Base-by-base conservation (phyloP, 2,888 invertebrate species). In the Antheraea assamensis region DNA sequence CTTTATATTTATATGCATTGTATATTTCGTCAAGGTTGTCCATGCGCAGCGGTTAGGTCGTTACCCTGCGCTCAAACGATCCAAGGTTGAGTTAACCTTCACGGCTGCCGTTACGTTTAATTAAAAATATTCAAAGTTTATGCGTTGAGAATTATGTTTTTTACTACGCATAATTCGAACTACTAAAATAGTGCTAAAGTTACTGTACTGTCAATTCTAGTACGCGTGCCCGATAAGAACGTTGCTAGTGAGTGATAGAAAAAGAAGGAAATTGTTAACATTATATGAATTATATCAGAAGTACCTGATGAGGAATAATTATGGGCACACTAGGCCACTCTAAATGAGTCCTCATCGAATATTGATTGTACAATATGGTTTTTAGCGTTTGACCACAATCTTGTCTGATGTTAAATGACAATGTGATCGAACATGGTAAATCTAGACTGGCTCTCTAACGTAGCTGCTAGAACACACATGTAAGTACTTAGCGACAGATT, bases 21-120 rank as follows among this genome's bases (percentile, higher is more conserved):
- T 64, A 30, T 64, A 64, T 30, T 64, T 64, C 19, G 61, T 64
- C 61, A 64, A 64, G 61, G 61, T 64, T 30, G 30, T 64, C 30
- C 61, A 64, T 30, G 61, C 61, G 8, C 61, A 64, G 61, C 61
- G 61, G 30, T 64, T 64, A 64, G 61, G 27, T 64, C 61, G 61
- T 64, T 30, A 17, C 27, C 61, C 61, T 64, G 61, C 17, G 30
- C 17, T 27, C 30, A 64, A 27, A 64, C 61, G 15, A 27, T 64
- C 61, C 61, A 64, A 64, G 61, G 61, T 64, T 64, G 27, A 64
- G 27, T 64, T 64, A 64, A 64, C 61, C 27, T 64, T 64, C 17
- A 64, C 13, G 7, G 17, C 21, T 58, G 21, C 21, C 24, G n/a
- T 21, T 58, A 58, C 19, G 8, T 17, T 30, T 30, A 10, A 17